Conservation (phyloP, 2,797 vertebrate species). For the Malacoraja senta region DNA sequence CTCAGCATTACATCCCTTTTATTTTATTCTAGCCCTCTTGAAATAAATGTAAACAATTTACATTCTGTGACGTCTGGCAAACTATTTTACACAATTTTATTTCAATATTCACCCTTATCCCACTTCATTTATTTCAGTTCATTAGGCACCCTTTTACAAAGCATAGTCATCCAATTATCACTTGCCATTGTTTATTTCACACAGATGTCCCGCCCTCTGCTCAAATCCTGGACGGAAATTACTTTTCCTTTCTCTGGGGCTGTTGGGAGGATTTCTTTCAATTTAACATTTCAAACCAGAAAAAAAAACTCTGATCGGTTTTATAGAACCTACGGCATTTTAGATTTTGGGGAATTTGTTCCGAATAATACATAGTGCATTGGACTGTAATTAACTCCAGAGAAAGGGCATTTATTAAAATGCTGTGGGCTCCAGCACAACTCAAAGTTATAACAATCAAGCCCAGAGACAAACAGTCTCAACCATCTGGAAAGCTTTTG, state of each 20-base stretch:
- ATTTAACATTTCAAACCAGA: not conserved
- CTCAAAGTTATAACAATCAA: not conserved
- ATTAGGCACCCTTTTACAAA: not conserved
- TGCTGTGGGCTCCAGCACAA: not conserved
- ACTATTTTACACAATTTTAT: not conserved
- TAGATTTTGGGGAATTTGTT: not conserved
- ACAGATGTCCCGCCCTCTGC: not conserved
- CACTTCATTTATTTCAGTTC: not conserved
- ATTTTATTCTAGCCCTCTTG: too few relatives aligned
- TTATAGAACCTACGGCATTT: not conserved
- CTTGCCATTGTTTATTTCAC: not conserved
- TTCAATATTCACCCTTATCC: not conserved
- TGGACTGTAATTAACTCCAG: not conserved
- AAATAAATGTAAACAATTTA: too few relatives aligned
- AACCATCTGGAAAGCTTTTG: not conserved
- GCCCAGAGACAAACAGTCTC: not conserved
- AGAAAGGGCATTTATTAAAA: not conserved
- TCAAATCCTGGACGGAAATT: not conserved
- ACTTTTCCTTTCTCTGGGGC: not conserved
- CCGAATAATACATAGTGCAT: not conserved
- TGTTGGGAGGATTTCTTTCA: not conserved
- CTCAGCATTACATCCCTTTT: too few relatives aligned
- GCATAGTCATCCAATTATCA: conserved; percentile 15
- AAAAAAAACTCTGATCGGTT: not conserved
- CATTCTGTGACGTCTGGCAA: too few relatives aligned